Evolutionary conservation across 1,140 invertebrate species (phyloP).

Genomic region (Chrysopa pallens): DNA sequence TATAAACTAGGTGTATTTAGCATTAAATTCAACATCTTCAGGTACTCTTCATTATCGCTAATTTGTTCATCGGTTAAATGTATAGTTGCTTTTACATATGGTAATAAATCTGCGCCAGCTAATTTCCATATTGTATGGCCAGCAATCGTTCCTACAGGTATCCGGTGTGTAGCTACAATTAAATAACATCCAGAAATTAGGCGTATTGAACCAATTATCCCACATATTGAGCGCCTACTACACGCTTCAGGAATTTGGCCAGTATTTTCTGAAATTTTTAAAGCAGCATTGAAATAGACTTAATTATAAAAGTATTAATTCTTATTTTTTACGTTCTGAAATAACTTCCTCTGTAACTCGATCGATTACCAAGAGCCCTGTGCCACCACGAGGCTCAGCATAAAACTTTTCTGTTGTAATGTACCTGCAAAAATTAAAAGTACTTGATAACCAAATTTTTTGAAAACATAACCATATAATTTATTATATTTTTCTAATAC

Average conservation of each 20-base stretch:
- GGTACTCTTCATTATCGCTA: constrained; percentile 23
- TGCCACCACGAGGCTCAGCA: constrained; percentile 39
- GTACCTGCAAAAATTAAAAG: constrained; percentile 29
- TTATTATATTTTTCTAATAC: not conserved
- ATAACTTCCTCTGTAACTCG: constrained; percentile 43
- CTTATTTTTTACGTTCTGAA: constrained; percentile 33
- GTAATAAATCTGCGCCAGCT: constrained; percentile 65
- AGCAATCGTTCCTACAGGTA: constrained; percentile 70
- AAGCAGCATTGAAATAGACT: constrained; percentile 3
- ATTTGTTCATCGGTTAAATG: constrained; percentile 72
- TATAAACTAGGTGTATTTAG: constrained; percentile 17
- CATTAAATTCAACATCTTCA: constrained; percentile 17
- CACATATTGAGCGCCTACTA: constrained; percentile 60
- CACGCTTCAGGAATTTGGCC: constrained; percentile 40
- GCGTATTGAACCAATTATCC: constrained; percentile 72
- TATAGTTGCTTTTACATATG: constrained; percentile 63
- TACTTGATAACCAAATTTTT: constrained; percentile 1
- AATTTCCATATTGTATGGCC: constrained; percentile 76
- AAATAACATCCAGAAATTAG: constrained; percentile 77
- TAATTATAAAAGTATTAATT: not conserved
- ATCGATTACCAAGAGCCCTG: constrained; percentile 51
- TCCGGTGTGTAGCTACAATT: constrained; percentile 73
- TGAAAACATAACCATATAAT: not conserved
- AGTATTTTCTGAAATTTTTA: constrained; percentile 24
- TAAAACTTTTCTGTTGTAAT: constrained; percentile 56